These are phyloP conservation scores for Talpa occidentalis DNA, from an alignment of 2,113 vertebrate genomes.

Conservation along the genomic window DNA sequence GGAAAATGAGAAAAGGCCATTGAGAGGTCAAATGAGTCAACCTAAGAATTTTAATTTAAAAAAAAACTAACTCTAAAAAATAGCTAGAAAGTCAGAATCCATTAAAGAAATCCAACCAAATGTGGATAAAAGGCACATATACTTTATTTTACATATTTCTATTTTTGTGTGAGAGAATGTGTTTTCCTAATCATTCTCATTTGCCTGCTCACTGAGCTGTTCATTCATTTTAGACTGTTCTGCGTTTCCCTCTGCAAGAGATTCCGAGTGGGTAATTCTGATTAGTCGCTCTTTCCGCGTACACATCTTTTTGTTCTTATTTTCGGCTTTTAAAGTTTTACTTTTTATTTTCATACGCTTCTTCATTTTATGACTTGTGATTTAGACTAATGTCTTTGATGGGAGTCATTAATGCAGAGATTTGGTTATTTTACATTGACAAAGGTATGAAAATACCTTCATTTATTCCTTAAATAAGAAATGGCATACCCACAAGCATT, in stretches of 20 bases:
- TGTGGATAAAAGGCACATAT: conserved; percentile 42
- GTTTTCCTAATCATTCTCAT: conserved; percentile 75
- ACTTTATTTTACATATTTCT: conserved; percentile 67
- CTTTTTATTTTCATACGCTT: conserved; percentile 46
- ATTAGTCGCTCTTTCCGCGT: conserved; percentile 49
- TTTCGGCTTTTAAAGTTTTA: conserved; percentile 34
- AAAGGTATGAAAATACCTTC: conserved; percentile 16
- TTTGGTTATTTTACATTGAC: conserved; percentile 47
- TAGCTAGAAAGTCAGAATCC: not conserved
- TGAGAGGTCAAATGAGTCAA: not conserved
- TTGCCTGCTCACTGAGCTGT: conserved; percentile 74
- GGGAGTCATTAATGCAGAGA: conserved; percentile 43
- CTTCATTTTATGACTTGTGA: conserved; percentile 58
- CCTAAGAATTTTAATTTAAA: conserved; percentile 36
- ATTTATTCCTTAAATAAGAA: conserved; percentile 58
- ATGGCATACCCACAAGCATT: not conserved
- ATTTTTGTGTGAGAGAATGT: conserved; percentile 61
- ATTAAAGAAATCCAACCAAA: conserved; percentile 48
- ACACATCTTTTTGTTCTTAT: conserved; percentile 54
- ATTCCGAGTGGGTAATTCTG: conserved; percentile 61
- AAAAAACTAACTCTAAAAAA: conserved; percentile 22
- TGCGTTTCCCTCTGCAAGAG: conserved; percentile 55
- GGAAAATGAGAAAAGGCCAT: not conserved
- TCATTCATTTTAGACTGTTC: conserved; percentile 73
- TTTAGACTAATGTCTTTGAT: conserved; percentile 53